Conservation (phyloP, 2,113 vertebrate genomes). For the Cepphus grylle region DNA sequence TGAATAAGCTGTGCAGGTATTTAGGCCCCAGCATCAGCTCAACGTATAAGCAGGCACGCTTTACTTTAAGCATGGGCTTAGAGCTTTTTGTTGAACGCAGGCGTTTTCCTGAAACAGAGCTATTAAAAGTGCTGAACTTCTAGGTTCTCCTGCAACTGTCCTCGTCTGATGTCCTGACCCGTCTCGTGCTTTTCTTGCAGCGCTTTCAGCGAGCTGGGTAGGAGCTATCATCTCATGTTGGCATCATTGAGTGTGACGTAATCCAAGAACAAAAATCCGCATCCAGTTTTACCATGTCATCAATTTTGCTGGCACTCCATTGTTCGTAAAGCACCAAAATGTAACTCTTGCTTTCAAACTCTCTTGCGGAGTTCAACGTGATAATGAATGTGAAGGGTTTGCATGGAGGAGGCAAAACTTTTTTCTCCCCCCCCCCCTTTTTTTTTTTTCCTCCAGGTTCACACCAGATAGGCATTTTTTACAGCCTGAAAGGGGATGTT, state of each 20-base stretch:
- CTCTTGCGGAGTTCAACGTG: conserved; percentile 55
- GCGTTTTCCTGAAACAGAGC: not conserved
- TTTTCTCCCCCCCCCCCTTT: not conserved
- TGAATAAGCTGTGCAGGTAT: not conserved
- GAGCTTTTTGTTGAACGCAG: not conserved
- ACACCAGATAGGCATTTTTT: conserved; percentile 84
- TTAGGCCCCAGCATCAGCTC: not conserved
- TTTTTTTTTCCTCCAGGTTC: conserved; percentile 70
- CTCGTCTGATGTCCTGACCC: conserved; percentile 3
- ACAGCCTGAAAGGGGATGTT: conserved; percentile 84
- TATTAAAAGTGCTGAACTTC: not conserved
- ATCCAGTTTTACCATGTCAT: conserved; percentile 51
- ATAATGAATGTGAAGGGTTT: conserved; percentile 74
- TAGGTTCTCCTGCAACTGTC: not conserved
- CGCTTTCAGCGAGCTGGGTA: conserved; percentile 18
- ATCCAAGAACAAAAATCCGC: conserved; percentile 24
- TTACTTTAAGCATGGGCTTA: not conserved
- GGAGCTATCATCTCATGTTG: conserved; percentile 37
- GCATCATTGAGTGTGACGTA: conserved; percentile 41
- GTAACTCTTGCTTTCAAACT: conserved; percentile 75
- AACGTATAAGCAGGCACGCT: not conserved
- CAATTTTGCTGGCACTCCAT: conserved; percentile 60
- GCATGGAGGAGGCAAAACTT: conserved; percentile 58
- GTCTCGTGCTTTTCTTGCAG: not conserved
- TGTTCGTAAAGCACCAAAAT: conserved; percentile 68